These are phyloP conservation scores for Marmota flaviventris DNA, from an alignment of 2,113 vertebrate genomes.

Conservation along the genomic window DNA sequence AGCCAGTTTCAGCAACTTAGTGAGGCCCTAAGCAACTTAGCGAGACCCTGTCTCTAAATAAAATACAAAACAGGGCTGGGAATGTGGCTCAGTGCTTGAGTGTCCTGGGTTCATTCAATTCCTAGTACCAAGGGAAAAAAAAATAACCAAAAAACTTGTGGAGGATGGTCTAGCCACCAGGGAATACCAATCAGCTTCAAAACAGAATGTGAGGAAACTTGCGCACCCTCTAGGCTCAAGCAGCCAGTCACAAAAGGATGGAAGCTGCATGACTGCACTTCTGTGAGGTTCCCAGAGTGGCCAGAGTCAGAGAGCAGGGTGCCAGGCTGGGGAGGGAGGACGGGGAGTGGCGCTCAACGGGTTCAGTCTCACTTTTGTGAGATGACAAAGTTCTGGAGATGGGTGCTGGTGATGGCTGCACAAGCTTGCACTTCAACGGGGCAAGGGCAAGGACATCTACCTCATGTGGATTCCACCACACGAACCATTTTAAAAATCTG, in stretches of 20 bases:
- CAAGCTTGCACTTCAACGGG: accelerated
- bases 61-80: no score
- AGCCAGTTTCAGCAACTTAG: no score
- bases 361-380: background rate
- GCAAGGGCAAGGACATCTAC: no score
- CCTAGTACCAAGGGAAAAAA: no score
- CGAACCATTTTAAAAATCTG: background rate
- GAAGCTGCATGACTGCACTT: accelerated
- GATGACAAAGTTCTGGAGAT: background rate
- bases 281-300: background rate
- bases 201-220: no score
- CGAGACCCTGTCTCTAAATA: no score
- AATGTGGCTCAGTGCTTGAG: no score
- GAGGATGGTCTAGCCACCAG: background rate
- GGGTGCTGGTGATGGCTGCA: accelerated
- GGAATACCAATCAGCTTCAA: background rate
- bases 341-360: accelerated
- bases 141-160: no score
- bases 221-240: accelerated
- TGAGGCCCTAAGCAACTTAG: no score
- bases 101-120: no score
- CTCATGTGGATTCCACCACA: background rate
- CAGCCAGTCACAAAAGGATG: background rate
- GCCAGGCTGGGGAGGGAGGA: background rate
- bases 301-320: no score